These are phyloP conservation scores for Hemithea aestivaria DNA, from an alignment of 2,888 invertebrate species.

Conservation along the genomic window DNA sequence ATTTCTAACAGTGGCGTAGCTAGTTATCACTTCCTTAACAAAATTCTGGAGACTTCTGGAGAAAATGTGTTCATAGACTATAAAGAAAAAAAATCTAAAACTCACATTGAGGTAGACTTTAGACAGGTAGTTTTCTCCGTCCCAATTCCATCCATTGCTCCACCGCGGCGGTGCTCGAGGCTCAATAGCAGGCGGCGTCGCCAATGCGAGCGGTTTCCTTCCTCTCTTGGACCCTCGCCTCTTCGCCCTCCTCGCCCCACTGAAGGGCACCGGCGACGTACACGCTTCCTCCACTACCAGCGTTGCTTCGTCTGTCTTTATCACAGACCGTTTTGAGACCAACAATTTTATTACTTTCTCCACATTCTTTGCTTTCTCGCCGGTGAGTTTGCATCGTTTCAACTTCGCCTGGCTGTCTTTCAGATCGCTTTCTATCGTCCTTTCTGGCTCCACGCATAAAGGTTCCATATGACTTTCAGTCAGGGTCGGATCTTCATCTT, in stretches of 20 bases:
- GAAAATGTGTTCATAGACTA: too few species aligned
- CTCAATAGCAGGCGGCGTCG: constrained; percentile 37
- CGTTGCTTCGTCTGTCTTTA: constrained; percentile 63
- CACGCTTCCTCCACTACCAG: constrained; percentile 60
- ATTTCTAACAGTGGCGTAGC: too few species aligned
- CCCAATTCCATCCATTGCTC: constrained; percentile 97
- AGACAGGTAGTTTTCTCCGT: constrained; percentile 89
- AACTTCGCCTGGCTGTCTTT: constrained; percentile 21
- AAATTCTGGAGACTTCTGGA: too few species aligned
- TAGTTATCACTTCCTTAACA: too few species aligned
- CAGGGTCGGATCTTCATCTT: constrained; percentile 19
- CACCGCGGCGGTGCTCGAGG: constrained; percentile 74
- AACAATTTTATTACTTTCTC: constrained; percentile 67
- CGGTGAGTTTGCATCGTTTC: constrained; percentile 53
- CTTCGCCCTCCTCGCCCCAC: constrained; percentile 26
- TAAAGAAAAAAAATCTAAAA: too few species aligned
- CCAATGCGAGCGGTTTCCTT: constrained; percentile 21
- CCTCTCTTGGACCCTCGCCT: constrained; percentile 38
- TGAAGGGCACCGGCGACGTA: constrained; percentile 38
- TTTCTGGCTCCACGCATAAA: constrained; percentile 24
- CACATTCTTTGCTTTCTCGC: constrained; percentile 62
- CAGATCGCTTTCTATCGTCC: constrained; percentile 16
- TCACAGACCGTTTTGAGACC: constrained; percentile 65
- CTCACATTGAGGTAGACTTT: constrained; percentile 93
- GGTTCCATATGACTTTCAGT: constrained; percentile 25